phyloP scores from a whole-genome alignment of 64 coral and sea anemone species.

The Pocillopora damicornis region DNA sequence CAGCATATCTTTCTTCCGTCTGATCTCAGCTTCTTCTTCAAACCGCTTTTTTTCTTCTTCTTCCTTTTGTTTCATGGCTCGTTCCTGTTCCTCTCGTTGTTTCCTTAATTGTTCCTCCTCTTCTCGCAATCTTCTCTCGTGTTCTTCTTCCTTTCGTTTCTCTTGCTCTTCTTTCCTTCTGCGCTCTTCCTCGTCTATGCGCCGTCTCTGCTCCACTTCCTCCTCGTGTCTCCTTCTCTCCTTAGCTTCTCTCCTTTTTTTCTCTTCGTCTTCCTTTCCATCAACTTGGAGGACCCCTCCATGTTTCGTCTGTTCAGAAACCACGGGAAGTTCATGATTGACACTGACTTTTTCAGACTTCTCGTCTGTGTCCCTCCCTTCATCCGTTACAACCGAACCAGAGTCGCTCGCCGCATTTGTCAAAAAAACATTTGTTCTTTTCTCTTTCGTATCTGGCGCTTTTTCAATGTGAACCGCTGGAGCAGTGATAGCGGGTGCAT shows the following conservation, averaged over 20 bases:
- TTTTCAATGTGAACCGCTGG: background rate
- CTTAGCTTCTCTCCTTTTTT: constrained; percentile 21
- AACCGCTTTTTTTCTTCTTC: constrained; percentile 58
- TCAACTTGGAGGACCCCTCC: background rate
- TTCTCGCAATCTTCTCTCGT: constrained; percentile 26
- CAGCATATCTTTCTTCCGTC: constrained; percentile 77
- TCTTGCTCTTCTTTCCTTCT: constrained; percentile 36
- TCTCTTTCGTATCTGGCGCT: background rate
- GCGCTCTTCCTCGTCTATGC: constrained; percentile 37
- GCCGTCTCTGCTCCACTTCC: constrained; percentile 21
- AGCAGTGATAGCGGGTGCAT: background rate
- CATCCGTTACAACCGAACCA: constrained; percentile 17
- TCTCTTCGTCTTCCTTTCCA: constrained; percentile 2
- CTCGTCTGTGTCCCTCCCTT: background rate
- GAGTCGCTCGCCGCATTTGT: constrained; percentile 45
- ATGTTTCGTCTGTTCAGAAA: background rate
- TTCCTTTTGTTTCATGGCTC: constrained; percentile 51
- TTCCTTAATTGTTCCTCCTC: constrained; percentile 35
- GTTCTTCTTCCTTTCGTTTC: constrained; percentile 21
- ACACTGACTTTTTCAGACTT: background rate
- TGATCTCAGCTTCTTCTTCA: constrained; percentile 62
- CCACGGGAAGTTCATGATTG: background rate
- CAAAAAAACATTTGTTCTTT: constrained; percentile 35
- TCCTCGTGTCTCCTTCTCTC: constrained; percentile 31
- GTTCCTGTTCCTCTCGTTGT: constrained; percentile 42